These are phyloP conservation scores for Pseudomyrmex flavicornis DNA, from an alignment of 1,140 invertebrate genomes.

Conservation along the genomic window DNA sequence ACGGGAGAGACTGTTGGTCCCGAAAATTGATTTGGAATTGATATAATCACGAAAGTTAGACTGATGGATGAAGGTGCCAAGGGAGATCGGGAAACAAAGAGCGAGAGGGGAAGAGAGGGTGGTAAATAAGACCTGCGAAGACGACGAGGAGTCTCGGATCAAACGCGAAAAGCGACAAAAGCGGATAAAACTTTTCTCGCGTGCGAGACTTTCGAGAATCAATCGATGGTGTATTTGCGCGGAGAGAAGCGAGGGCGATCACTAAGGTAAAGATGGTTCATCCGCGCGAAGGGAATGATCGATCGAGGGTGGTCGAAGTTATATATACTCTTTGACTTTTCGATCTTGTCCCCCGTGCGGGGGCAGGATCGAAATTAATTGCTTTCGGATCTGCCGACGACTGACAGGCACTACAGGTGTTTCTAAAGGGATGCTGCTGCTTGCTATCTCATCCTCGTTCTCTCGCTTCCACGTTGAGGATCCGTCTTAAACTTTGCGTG, in stretches of 20 bases:
- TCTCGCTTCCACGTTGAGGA: not conserved
- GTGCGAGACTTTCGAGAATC: conserved; percentile 49
- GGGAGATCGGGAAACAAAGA: not conserved
- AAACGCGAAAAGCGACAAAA: conserved; percentile 47
- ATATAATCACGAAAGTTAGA: conserved; percentile 75
- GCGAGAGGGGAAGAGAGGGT: not conserved
- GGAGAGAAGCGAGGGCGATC: not conserved
- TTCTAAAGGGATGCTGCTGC: conserved; percentile 5
- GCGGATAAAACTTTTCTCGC: conserved; percentile 12
- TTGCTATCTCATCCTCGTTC: conserved; percentile 1
- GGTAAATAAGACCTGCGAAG: conserved; percentile 3
- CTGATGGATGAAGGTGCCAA: conserved; percentile 44
- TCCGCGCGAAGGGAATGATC: conserved; percentile 52
- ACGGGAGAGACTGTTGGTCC: conserved; percentile 61
- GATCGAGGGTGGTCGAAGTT: conserved; percentile 56
- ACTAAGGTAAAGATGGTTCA: not conserved
- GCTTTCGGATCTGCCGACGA: conserved; percentile 27
- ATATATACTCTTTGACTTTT: conserved; percentile 35
- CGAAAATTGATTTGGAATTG: conserved; percentile 79
- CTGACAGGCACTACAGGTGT: conserved; percentile 22
- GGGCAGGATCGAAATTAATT: conserved; percentile 60
- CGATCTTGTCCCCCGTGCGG: conserved; percentile 15
- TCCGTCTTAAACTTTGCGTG: not conserved
- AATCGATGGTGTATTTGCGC: conserved; percentile 43
- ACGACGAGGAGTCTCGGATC: not conserved